A percentile compares a stretch with the other conserved stretches of the same genome.
Conservation (phyloP, 2,888 invertebrate species). For the Choristoneura rosaceana region DNA sequence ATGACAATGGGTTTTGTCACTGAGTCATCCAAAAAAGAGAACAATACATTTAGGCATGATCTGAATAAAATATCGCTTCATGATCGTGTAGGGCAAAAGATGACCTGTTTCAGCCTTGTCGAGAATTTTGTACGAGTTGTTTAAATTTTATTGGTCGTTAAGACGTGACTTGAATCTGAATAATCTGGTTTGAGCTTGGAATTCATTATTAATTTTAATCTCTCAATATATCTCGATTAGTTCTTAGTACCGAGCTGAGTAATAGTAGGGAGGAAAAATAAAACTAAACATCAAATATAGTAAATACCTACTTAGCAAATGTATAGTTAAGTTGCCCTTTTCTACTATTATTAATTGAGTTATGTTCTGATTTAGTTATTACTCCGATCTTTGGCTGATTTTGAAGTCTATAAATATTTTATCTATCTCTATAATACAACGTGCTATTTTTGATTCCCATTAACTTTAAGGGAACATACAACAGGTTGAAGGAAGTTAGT, state of each 20-base stretch:
- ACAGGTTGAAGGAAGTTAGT: no score
- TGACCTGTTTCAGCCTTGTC: constrained; percentile 29
- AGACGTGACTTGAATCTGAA: constrained; percentile 25
- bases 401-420: no score
- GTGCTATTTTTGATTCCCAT: no score
- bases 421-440: no score
- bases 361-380: no score
- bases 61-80: constrained; percentile 34
- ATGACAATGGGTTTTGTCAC: constrained; percentile 3
- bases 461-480: no score
- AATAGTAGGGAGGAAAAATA: no score
- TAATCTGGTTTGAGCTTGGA: constrained; percentile 6
- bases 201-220: not conserved
- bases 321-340: no score
- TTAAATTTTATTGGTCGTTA: constrained; percentile 26
- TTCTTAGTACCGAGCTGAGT: not conserved
- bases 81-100: constrained; percentile 23
- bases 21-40: constrained; percentile 11
- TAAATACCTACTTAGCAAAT: no score
- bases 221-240: not conserved
- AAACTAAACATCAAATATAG: no score
- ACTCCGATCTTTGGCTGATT: no score
- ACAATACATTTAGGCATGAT: constrained; percentile 17
- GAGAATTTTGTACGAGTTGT: constrained; percentile 18
- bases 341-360: no score